phyloP scores from a whole-genome alignment of 2,113 vertebrate species.

The Bubo bubo region DNA sequence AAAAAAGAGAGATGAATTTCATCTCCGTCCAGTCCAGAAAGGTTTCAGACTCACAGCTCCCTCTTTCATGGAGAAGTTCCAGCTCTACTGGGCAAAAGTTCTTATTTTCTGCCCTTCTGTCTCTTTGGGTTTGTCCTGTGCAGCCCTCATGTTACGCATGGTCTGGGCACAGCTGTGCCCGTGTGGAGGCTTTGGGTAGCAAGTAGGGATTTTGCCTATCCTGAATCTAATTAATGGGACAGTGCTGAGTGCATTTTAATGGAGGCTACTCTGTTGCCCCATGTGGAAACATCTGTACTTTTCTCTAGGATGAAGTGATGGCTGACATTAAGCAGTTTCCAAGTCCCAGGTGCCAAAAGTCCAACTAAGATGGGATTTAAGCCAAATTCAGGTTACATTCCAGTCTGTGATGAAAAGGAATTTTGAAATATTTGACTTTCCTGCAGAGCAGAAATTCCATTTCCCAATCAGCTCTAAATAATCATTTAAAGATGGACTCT shows the following conservation, averaged over 20 bases:
- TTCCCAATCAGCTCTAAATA: slow-evolving; percentile 48
- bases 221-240: background rate
- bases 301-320: slow-evolving; percentile 26
- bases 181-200: background rate
- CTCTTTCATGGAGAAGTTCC: background rate
- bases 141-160: background rate
- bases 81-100: background rate
- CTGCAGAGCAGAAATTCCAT: slow-evolving; percentile 49
- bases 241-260: background rate
- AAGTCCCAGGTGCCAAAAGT: slow-evolving; percentile 52
- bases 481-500: slow-evolving; percentile 37
- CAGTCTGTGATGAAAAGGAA: slow-evolving; percentile 43
- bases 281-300: slow-evolving; percentile 38
- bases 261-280: background rate
- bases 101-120: fast-evolving
- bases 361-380: slow-evolving; percentile 41
- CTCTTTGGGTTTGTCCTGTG: background rate
- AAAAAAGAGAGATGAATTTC: background rate
- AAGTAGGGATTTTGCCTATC: background rate
- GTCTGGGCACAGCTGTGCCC: background rate
- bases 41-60: background rate
- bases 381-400: slow-evolving; percentile 63
- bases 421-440: slow-evolving; percentile 21
- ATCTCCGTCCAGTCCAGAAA: background rate
- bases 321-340: slow-evolving; percentile 51